Conservation (phyloP, 2,113 vertebrate species). For the Sceloporus undulatus region DNA sequence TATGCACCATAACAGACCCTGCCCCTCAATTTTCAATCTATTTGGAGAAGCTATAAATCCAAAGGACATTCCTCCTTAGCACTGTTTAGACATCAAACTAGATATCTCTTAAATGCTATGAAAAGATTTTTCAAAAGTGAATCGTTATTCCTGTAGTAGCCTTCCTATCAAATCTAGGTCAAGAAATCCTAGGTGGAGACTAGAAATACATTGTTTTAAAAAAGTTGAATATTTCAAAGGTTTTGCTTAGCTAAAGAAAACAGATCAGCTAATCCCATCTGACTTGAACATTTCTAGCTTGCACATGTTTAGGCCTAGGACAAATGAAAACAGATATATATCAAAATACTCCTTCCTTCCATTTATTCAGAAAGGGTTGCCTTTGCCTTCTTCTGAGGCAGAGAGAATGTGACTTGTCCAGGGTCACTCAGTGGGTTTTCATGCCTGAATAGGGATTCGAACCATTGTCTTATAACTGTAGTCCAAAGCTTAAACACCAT, state of each 20-base stretch:
- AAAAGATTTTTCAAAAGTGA: background rate
- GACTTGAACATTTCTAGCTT: background rate
- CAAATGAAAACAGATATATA: background rate
- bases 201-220: background rate
- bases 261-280: background rate
- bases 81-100: background rate
- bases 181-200: background rate
- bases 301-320: background rate
- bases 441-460: too few relatives aligned
- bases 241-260: constrained; percentile 3
- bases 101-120: background rate
- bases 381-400: too few relatives aligned
- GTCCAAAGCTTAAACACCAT: too few relatives aligned
- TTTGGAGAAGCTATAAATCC: background rate
- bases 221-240: background rate
- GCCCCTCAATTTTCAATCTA: background rate
- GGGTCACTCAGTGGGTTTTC: too few relatives aligned
- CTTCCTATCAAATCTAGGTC: background rate
- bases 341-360: background rate
- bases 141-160: background rate
- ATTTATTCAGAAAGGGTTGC: too few relatives aligned
- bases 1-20: background rate
- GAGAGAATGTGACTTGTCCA: too few relatives aligned
- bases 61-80: background rate
- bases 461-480: too few relatives aligned